These are phyloP conservation scores for Pogonomyrmex californicus DNA, from an alignment of 1,140 invertebrate genomes.

Conservation along the genomic window DNA sequence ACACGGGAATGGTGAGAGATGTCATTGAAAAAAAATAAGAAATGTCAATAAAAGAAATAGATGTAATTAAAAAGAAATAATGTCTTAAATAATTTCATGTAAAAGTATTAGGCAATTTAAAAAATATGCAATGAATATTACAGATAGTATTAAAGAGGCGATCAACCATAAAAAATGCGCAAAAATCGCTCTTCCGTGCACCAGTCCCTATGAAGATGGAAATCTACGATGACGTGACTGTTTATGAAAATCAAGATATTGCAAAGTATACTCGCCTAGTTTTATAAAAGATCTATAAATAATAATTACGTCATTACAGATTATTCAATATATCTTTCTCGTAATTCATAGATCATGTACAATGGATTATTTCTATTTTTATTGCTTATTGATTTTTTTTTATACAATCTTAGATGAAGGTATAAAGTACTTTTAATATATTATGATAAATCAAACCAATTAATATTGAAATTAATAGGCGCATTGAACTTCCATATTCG, in stretches of 20 bases:
- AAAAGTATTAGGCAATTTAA: background rate
- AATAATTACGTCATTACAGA: background rate
- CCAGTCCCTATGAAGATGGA: conserved; percentile 62
- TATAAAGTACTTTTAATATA: conserved; percentile 14
- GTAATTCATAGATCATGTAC: background rate
- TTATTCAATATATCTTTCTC: background rate
- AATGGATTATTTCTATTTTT: background rate
- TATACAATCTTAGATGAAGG: conserved; percentile 7
- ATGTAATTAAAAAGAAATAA: no score
- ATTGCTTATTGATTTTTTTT: conserved; percentile 1
- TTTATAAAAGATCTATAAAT: background rate
- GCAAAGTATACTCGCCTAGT: conserved; percentile 24
- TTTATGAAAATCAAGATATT: conserved; percentile 63
- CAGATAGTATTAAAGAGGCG: conserved; percentile 67
- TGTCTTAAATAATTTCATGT: background rate
- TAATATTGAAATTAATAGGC: background rate
- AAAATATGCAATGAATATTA: background rate
- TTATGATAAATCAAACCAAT: background rate
- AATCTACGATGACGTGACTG: conserved; percentile 48
- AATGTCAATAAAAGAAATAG: background rate
- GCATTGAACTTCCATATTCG: background rate
- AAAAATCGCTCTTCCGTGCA: conserved; percentile 66
- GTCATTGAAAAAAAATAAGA: conserved; percentile 2
- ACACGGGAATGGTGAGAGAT: conserved; percentile 26
- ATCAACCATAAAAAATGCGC: conserved; percentile 58